Percentiles rank a stretch among this genome's conserved stretches.
Conservation (phyloP, 92 coral and sea anemone genomes). For the Scolanthus callimorphus region DNA sequence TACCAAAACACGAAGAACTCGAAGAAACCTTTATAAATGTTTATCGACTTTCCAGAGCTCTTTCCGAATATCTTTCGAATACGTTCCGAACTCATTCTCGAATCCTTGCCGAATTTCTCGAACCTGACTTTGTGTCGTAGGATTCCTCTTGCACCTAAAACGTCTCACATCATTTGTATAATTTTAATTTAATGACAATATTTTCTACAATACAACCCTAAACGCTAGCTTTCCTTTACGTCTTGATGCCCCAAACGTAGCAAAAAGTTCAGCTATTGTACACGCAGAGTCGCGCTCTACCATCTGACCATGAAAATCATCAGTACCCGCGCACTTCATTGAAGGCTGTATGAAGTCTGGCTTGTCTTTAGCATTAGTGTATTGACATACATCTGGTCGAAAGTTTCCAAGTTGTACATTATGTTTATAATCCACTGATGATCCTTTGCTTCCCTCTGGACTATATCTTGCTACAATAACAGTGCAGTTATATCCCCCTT, state of each 20-base stretch:
- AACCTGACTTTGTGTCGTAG: no score
- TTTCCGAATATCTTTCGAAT: no score
- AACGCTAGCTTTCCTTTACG: constrained; percentile 81
- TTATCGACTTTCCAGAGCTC: no score
- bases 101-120: no score
- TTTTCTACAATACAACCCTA: constrained; percentile 66
- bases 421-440: constrained; percentile 8
- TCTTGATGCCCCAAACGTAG: constrained; percentile 69
- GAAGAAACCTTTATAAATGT: no score
- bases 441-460: constrained; percentile 48
- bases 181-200: no score
- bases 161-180: no score
- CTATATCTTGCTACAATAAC: constrained; percentile 81
- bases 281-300: constrained; percentile 47
- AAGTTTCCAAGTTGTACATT: constrained; percentile 76
- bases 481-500: constrained; percentile 58
- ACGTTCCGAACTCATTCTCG: no score
- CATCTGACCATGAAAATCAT: constrained; percentile 64
- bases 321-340: constrained; percentile 21
- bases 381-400: constrained; percentile 50
- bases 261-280: constrained; percentile 58
- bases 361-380: constrained; percentile 31
- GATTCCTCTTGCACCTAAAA: no score
- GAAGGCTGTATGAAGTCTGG: constrained; percentile 45
- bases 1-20: no score